Percentiles rank a stretch among this genome's conserved stretches.
Conservation (phyloP, 2,797 vertebrate species). For the Artibeus lituratus region DNA sequence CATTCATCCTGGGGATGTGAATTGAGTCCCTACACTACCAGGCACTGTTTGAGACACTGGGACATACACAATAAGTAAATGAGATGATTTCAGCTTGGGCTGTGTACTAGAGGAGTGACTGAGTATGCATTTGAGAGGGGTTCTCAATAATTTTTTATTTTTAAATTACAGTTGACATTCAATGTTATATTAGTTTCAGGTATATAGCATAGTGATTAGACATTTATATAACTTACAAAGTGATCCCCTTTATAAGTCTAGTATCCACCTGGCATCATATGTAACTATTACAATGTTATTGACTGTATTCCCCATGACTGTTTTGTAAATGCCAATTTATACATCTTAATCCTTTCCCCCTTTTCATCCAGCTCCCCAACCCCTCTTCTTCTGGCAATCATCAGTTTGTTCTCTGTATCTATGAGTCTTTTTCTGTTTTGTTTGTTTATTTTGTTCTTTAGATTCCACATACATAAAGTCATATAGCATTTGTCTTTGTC, state of each 20-base stretch:
- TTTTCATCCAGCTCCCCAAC: background rate
- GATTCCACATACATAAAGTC: background rate
- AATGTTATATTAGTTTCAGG: background rate
- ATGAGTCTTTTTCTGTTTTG: background rate
- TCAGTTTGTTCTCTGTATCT: background rate
- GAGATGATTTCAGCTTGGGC: background rate
- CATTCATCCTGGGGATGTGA: rapidly evolving
- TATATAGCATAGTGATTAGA: background rate
- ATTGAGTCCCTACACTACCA: background rate
- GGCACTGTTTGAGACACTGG: background rate
- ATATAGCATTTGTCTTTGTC: background rate
- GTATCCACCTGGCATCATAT: background rate
- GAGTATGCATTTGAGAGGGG: background rate
- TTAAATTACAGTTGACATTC: background rate
- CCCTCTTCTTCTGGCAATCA: background rate
- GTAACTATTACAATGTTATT: too few relatives aligned
- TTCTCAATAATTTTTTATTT: background rate
- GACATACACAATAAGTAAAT: background rate
- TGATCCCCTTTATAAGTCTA: background rate
- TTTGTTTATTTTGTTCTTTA: background rate
- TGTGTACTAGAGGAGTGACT: background rate
- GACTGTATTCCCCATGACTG: background rate
- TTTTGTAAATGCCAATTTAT: background rate
- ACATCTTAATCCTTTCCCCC: background rate
- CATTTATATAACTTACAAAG: background rate